Conservation (phyloP, 2,888 invertebrate genomes). For the Eumerus sabulonum region DNA sequence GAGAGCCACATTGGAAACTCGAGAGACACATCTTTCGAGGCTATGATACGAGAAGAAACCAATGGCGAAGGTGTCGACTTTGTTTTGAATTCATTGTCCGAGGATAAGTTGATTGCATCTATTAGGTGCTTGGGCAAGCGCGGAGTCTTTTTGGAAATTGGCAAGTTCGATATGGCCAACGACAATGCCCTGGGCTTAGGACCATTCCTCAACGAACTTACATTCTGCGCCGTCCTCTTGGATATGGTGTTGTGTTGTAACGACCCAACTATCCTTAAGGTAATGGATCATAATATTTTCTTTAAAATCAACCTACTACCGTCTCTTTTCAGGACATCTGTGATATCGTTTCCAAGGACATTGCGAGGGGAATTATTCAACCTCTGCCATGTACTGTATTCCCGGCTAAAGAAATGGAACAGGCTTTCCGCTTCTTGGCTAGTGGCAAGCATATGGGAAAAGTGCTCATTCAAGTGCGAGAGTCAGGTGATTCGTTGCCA, state of each 20-base stretch:
- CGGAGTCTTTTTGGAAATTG: slow-evolving; percentile 91
- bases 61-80: slow-evolving; percentile 93
- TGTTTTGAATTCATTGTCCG: slow-evolving; percentile 93
- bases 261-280: slow-evolving; percentile 3
- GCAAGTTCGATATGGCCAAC: slow-evolving; percentile 88
- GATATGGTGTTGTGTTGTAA: slow-evolving; percentile 78
- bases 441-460: slow-evolving; percentile 91
- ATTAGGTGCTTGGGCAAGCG: slow-evolving; percentile 81
- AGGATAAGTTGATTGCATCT: slow-evolving; percentile 91
- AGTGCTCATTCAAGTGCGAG: slow-evolving; percentile 79
- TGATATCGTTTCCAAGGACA: slow-evolving; percentile 79
- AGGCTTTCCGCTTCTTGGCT: slow-evolving; percentile 84
- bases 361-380: slow-evolving; percentile 83
- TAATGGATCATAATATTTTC: no score
- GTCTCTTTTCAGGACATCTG: slow-evolving; percentile 23
- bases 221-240: slow-evolving; percentile 88
- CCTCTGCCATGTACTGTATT: slow-evolving; percentile 86
- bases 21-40: slow-evolving; percentile 91
- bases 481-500: slow-evolving; percentile 69
- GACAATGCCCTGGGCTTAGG: slow-evolving; percentile 84
- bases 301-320: neutral
- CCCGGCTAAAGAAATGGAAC: slow-evolving; percentile 83
- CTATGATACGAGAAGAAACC: slow-evolving; percentile 88
- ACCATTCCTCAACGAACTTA: slow-evolving; percentile 84
- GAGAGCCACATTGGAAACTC: slow-evolving; percentile 90